Evolutionary conservation across 2,113 vertebrate species (phyloP), one percentile per base, ranked within the genome.

Genomic region (Sterna hirundo): DNA sequence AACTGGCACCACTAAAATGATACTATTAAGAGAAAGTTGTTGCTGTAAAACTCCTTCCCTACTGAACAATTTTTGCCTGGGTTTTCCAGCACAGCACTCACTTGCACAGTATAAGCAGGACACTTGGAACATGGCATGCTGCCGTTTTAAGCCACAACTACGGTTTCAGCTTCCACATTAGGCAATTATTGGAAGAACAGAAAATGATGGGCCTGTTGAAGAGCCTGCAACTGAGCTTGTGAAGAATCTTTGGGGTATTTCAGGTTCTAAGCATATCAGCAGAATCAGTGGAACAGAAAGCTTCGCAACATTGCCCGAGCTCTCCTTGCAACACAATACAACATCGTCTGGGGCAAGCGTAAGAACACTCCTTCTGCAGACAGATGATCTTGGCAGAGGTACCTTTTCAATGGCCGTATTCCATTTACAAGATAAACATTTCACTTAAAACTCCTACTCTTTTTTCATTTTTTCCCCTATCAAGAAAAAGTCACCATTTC

Each of bases 311-410:
- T 8, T 75, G 65, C 19, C 58, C 0, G 23, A 86, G 72, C 38
- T 55, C 64, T 81, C n/a, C 72, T 64, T 21, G 65, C 64, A 86
- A 52, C 20, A 71, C 65, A 89, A 30, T 6, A 47, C 26, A 15
- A 1, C 58, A 5, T 36, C 89, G 89, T 76, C 42, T 1, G 1
- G 76, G 51, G 32, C 32, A 11, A 54, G 36, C 0, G 3, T 46
- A 81, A 86, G 64, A 36, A 66, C 38, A 8, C 49, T 38, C 49
- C 40, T 84, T 5, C 38, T 38, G 62, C 70, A 70, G 93, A 68
- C 11, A 69, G 40, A 76, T 4, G 51, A 49, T 61, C 44, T 36
- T 64, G 83, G 72, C 69, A 89, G 38, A 66, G 62, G 22, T 10
- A 47, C 22, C 40, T n/a, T 55, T 70, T 36, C 12, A 66, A 49